These are phyloP conservation scores for Squalus acanthias DNA, from an alignment of 2,797 vertebrate species.

Conservation along the genomic window DNA sequence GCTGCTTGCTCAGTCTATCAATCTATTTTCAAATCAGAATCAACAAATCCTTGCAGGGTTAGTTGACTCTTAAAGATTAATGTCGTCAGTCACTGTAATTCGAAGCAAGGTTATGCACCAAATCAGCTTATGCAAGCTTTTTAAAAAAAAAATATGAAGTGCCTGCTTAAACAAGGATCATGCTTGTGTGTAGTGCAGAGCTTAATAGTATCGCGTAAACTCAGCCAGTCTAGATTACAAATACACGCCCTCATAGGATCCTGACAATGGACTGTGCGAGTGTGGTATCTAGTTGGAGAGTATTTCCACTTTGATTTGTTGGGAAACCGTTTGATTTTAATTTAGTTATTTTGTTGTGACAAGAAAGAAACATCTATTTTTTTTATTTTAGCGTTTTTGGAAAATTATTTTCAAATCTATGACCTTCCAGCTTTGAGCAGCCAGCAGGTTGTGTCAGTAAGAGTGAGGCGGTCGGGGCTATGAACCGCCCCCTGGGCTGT, in stretches of 20 bases:
- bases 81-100: neutral
- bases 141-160: neutral
- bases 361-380: neutral
- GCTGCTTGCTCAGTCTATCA: neutral
- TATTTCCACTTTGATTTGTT: neutral
- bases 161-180: neutral
- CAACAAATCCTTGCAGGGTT: neutral
- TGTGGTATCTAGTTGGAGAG: neutral
- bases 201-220: neutral
- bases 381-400: neutral
- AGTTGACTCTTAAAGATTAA: neutral
- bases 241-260: neutral
- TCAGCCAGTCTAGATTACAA: neutral
- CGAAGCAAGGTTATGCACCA: neutral
- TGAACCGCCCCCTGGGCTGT: too few species aligned
- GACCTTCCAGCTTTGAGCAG: too few species aligned
- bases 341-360: neutral
- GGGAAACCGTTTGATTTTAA: neutral
- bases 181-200: neutral
- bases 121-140: neutral
- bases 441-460: too few species aligned
- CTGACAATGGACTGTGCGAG: neutral
- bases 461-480: too few species aligned
- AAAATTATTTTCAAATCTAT: neutral
- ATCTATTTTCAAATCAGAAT: neutral